Base-by-base conservation (phyloP, 1,140 invertebrate genomes). In the Pogonomyrmex californicus region DNA sequence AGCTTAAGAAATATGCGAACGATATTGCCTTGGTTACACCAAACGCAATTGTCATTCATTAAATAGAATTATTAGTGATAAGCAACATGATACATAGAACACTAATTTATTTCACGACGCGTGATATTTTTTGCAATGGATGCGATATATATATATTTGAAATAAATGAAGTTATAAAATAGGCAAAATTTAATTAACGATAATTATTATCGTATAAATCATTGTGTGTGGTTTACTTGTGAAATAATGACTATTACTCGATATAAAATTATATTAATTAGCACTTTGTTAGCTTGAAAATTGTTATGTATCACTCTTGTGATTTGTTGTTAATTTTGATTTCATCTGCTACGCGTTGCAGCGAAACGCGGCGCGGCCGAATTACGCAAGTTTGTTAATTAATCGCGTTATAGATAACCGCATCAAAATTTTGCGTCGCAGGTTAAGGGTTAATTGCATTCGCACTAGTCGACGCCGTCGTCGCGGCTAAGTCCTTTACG, bases 361-460 rank as follows among this genome's bases (percentile, higher is more conserved):
- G 47, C 56, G 56, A 33, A 63, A 49, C 36, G 44, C 23, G 70
- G 30, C 47, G 66, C 51, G 77, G 44, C 75, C 58, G 87, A 62
- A 79, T 68, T 49, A 77, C 75, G 88, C 88, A 88, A 90, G 88
- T 90, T 90, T 83, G 88, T 90, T 90, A 89, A 90, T 90, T 90
- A 90, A 90, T 88, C 88, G 86, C 86, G 86, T 90, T 90, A 90
- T 89, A 90, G 88, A 81, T 86, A 87, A 89, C 88, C 86, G 88
- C 88, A 89, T 90, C 88, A 90, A 90, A 90, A 90, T 90, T 90
- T 90, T 88, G 77, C 88, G 86, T 90, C 79, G 88, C 88, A 88
- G 86, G 88, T 90, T 90, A 90, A 90, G 88, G 88, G 88, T 90
- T 90, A 89, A 90, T 90, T 90, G 88, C 88, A 90, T 90, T 90